These are phyloP conservation scores for Apus apus DNA, from an alignment of 2,113 vertebrate genomes.

Conservation along the genomic window DNA sequence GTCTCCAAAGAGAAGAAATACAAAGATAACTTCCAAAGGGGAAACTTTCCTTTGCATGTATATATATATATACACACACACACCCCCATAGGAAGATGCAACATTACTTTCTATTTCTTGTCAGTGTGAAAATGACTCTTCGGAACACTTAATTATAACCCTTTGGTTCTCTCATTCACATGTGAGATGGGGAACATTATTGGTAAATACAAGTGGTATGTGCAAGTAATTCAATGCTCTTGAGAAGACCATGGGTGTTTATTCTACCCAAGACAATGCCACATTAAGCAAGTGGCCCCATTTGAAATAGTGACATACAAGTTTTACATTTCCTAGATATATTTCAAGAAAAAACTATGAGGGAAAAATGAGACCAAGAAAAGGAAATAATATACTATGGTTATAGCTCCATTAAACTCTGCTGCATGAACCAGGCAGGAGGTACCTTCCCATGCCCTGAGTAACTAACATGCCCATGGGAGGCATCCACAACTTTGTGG, in stretches of 20 bases:
- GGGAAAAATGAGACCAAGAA: constrained; percentile 3
- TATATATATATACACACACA: too few species aligned
- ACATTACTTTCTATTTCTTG: background rate
- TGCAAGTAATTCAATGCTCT: background rate
- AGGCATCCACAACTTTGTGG: background rate
- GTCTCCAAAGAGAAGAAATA: background rate
- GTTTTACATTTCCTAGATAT: background rate
- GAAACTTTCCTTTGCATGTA: background rate
- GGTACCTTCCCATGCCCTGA: background rate
- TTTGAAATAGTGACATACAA: background rate
- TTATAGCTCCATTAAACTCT: constrained; percentile 11
- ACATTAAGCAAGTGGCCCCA: background rate
- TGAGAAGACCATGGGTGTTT: background rate
- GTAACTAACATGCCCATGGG: background rate
- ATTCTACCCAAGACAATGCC: background rate
- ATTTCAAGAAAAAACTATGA: background rate
- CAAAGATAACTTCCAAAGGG: background rate
- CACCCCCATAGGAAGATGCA: background rate
- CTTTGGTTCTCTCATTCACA: background rate
- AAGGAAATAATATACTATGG: constrained; percentile 13
- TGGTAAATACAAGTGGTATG: background rate
- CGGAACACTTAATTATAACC: background rate
- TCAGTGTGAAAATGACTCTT: background rate
- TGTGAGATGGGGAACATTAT: background rate
- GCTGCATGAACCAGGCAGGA: background rate